Percentiles rank a stretch among this genome's conserved stretches.
These are phyloP conservation scores for Caenorhabditis sulstoni DNA, from an alignment of 2,888 invertebrate species.

Conservation along the genomic window DNA sequence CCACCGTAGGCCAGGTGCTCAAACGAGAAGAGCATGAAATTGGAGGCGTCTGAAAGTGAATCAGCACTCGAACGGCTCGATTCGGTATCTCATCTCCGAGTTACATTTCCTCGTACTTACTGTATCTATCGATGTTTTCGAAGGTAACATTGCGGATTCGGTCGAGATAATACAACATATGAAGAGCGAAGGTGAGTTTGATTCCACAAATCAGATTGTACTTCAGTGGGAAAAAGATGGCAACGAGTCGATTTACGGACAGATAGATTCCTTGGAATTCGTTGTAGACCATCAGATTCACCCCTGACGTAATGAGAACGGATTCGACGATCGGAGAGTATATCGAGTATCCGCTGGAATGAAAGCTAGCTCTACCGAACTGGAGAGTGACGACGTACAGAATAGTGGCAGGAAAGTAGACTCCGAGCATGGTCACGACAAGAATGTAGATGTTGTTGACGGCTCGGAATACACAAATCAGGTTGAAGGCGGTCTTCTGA, in stretches of 20 bases:
- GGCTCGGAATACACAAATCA: slow-evolving; percentile 21
- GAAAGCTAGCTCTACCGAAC: neutral
- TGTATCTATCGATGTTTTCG: slow-evolving; percentile 14
- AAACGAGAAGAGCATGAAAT: slow-evolving; percentile 16
- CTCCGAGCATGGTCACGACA: neutral
- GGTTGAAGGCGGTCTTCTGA: slow-evolving; percentile 21
- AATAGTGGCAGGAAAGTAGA: slow-evolving; percentile 12
- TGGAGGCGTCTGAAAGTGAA: slow-evolving; percentile 8
- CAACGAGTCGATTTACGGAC: slow-evolving; percentile 22
- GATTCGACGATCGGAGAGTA: slow-evolving; percentile 26
- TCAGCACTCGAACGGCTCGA: too few relatives aligned
- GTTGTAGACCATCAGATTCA: slow-evolving; percentile 28
- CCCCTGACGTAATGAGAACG: neutral
- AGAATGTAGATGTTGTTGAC: slow-evolving; percentile 2
- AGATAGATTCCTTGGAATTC: slow-evolving; percentile 37
- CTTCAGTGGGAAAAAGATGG: slow-evolving; percentile 15
- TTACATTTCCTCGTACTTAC: slow-evolving; percentile 16
- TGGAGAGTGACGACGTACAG: neutral
- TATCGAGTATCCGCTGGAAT: slow-evolving; percentile 23
- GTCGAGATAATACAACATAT: slow-evolving; percentile 33
- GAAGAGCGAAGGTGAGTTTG: slow-evolving; percentile 14
- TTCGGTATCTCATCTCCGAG: too few relatives aligned
- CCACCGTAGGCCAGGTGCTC: slow-evolving; percentile 22
- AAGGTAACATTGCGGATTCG: slow-evolving; percentile 21
- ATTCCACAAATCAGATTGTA: slow-evolving; percentile 13